Evolutionary conservation across 2,113 vertebrate species (phyloP).

Genomic region (Bubo bubo): DNA sequence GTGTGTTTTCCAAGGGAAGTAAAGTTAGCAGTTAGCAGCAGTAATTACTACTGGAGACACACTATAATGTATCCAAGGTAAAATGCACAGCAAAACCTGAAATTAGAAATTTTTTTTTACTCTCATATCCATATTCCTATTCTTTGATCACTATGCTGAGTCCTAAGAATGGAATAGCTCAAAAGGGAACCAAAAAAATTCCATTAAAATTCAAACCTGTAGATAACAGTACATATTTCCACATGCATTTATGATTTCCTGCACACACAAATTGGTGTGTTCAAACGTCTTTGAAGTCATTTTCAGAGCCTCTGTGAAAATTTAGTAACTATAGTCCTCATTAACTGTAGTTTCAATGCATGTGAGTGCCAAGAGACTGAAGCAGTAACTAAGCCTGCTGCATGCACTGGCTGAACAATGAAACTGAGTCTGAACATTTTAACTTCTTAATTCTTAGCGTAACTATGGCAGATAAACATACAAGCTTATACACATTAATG

Average conservation of each 20-base stretch:
- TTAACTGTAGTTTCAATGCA: neutral
- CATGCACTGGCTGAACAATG: neutral
- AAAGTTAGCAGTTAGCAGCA: neutral
- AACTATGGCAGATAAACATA: neutral
- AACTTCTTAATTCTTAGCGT: neutral
- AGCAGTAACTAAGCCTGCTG: neutral
- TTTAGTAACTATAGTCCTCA: neutral
- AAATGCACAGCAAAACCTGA: neutral
- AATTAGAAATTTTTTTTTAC: neutral
- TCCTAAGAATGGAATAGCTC: neutral
- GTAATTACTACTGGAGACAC: neutral
- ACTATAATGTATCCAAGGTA: neutral
- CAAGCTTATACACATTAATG: neutral
- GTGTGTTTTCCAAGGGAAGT: neutral
- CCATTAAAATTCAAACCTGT: neutral
- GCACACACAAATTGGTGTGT: neutral
- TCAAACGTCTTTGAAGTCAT: neutral
- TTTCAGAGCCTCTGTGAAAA: neutral
- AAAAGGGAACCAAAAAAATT: neutral
- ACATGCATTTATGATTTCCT: neutral
- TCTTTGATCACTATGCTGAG: conserved; percentile 1
- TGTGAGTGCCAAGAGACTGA: neutral
- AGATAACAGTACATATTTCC: neutral
- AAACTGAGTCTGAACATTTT: neutral
- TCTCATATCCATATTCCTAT: neutral